Evolutionary conservation across 2,797 vertebrate genomes (phyloP).

Genomic region (Tokudaia muenninki): DNA sequence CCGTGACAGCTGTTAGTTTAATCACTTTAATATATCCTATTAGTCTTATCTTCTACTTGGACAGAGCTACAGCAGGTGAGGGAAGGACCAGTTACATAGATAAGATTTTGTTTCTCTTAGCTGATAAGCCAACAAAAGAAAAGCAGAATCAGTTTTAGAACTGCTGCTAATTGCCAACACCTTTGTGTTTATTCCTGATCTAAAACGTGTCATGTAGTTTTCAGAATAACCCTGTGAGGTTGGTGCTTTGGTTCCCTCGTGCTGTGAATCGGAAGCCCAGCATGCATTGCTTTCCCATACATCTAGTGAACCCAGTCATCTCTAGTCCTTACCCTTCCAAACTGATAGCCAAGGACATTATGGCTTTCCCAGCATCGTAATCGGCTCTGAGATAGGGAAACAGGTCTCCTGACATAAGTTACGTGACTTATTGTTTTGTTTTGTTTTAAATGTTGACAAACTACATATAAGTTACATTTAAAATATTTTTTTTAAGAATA

Average conservation of each 20-base stretch:
- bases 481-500: background rate
- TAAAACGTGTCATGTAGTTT: background rate
- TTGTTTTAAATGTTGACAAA: background rate
- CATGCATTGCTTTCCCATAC: background rate
- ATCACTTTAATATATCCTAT: background rate
- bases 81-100: constrained; percentile 32
- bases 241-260: background rate
- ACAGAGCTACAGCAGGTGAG: background rate
- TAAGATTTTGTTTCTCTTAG: constrained; percentile 22
- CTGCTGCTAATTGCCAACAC: constrained; percentile 30
- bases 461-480: background rate
- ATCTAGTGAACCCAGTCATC: background rate
- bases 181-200: constrained; percentile 32
- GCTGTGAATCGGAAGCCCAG: background rate
- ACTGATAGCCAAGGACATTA: background rate
- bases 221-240: background rate
- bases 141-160: constrained; percentile 45
- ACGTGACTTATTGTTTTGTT: background rate
- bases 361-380: background rate
- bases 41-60: constrained; percentile 22
- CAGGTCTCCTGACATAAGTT: background rate
- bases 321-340: background rate
- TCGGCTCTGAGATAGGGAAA: constrained; percentile 18
- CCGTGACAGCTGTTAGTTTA: background rate
- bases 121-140: background rate